A percentile compares a stretch with the other conserved stretches of the same genome.
These are phyloP conservation scores for Leptodactylus fallax DNA, from an alignment of 2,797 vertebrate genomes.

Conservation along the genomic window DNA sequence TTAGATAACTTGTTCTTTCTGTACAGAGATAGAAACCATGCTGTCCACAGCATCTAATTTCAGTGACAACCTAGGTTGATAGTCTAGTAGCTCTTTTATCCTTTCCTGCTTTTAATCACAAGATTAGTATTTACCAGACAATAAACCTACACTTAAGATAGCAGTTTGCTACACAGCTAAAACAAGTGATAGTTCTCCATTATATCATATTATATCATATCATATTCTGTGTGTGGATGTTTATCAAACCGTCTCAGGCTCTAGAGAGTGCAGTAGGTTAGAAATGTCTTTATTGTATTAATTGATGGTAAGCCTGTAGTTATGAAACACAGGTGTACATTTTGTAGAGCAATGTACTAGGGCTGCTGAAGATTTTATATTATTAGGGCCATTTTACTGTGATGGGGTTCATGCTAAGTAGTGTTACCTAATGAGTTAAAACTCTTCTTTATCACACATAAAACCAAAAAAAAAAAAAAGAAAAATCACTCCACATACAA, in stretches of 20 bases:
- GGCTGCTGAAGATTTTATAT: too few relatives aligned
- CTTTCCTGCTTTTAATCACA: background rate
- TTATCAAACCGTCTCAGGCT: background rate
- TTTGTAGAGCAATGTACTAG: background rate
- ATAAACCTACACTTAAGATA: background rate
- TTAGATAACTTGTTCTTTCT: background rate
- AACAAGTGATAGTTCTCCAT: background rate
- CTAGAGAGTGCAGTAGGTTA: background rate
- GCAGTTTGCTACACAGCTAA: background rate
- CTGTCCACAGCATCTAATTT: slow-evolving; percentile 27
- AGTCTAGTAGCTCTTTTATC: slow-evolving; percentile 9
- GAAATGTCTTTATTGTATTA: background rate
- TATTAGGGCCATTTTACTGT: too few relatives aligned
- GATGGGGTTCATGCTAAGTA: too few relatives aligned
- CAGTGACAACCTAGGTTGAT: slow-evolving; percentile 3
- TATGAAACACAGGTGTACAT: background rate
- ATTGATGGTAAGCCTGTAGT: background rate
- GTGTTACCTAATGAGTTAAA: too few relatives aligned
- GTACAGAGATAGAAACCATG: background rate
- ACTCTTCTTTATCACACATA: too few relatives aligned
- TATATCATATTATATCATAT: background rate
- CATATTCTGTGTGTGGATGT: background rate
- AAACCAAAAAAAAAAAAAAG: too few relatives aligned
- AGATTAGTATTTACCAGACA: background rate
- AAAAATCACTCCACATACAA: too few relatives aligned